These are phyloP conservation scores for Falcaria lacertinaria DNA, from an alignment of 2,888 invertebrate species.

Conservation along the genomic window DNA sequence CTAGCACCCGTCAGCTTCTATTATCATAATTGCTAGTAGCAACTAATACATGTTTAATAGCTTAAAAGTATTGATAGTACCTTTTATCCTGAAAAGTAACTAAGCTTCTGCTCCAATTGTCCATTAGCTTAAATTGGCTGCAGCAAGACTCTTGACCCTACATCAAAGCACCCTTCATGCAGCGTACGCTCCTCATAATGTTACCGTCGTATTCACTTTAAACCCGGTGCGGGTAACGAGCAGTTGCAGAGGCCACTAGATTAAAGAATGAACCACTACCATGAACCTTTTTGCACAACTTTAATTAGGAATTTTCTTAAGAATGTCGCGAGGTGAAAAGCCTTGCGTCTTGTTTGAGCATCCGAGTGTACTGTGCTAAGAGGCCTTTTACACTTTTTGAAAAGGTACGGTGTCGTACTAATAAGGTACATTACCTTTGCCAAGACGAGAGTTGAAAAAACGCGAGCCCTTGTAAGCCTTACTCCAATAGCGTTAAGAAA, in stretches of 20 bases:
- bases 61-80: too few relatives aligned
- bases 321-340: not conserved
- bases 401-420: too few relatives aligned
- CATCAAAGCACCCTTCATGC: not conserved
- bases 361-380: too few relatives aligned
- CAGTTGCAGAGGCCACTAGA: not conserved
- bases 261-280: not conserved
- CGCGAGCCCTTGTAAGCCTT: too few relatives aligned
- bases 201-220: slow-evolving; percentile 1
- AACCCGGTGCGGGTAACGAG: not conserved
- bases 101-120: not conserved
- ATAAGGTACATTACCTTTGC: too few relatives aligned
- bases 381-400: too few relatives aligned
- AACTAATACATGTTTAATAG: too few relatives aligned
- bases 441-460: too few relatives aligned
- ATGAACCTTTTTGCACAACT: not conserved
- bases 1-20: too few relatives aligned
- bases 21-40: too few relatives aligned
- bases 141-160: not conserved
- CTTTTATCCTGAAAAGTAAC: not conserved
- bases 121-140: not conserved
- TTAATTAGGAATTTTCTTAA: not conserved
- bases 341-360: too few relatives aligned
- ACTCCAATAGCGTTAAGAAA: too few relatives aligned
- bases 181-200: not conserved